phyloP scores from a whole-genome alignment of 2,113 vertebrate genomes.

The Calyptommatus sinebrachiatus region DNA sequence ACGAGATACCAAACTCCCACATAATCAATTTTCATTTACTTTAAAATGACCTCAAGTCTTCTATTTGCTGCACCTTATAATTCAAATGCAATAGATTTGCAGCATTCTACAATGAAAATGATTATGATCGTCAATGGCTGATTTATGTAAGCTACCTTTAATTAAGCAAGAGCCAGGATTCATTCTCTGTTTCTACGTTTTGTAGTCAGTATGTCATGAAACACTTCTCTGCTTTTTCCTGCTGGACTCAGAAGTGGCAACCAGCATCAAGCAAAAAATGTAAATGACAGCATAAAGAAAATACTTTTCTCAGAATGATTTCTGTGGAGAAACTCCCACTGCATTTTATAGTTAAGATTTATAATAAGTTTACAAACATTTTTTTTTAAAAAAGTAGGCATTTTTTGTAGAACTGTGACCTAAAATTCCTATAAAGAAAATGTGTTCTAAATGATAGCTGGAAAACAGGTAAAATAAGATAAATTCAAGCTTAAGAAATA shows the following conservation, averaged over 20 bases:
- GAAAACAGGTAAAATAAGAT: too few species aligned
- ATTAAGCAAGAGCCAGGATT: conserved; percentile 66
- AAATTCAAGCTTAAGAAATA: not conserved
- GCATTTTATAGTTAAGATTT: too few species aligned
- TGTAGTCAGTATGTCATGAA: not conserved
- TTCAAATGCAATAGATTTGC: conserved; percentile 44
- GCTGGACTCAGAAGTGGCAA: not conserved
- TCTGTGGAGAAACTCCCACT: too few species aligned
- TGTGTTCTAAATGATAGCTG: too few species aligned
- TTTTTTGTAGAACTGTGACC: not conserved
- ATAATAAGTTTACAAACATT: too few species aligned
- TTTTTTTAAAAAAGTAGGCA: not conserved
- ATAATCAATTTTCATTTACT: conserved; percentile 20
- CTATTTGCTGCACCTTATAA: conserved; percentile 33
- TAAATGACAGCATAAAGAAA: too few species aligned
- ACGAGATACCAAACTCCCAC: not conserved
- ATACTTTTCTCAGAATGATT: too few species aligned
- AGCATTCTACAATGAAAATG: conserved; percentile 49
- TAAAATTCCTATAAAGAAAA: not conserved
- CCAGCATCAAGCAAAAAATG: not conserved
- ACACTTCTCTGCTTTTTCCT: not conserved
- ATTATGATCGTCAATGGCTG: not conserved
- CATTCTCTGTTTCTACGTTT: not conserved
- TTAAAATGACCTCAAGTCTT: conserved; percentile 16
- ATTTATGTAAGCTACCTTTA: not conserved